Evolutionary conservation across 2,888 invertebrate species (phyloP), one percentile per base, ranked within the genome.

Genomic region (Helicoverpa assulta): DNA sequence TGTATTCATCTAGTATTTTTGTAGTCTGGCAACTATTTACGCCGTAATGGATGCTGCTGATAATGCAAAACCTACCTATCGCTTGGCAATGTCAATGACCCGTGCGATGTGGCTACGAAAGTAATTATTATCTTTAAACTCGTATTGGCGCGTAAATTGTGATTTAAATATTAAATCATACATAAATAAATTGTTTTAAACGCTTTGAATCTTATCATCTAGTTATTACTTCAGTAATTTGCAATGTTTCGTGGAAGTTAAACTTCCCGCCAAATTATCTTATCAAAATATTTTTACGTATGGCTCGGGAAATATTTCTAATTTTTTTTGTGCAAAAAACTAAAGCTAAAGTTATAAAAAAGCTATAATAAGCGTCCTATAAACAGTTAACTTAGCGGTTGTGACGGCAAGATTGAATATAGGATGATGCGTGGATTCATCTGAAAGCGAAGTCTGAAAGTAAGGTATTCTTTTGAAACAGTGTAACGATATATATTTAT

Each of bases 51-150:
- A 84, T 70, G 82, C 75, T 71, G 79, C 82, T 82, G 84, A 82
- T 82, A 82, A 75, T 84, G 82, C 84, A 79, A 82, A 82, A 78
- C 47, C 47, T 84, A 83, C 84, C 82, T 84, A 82, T 75, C 75
- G 78, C 75, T 82, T 75, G 65, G 73, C 82, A 60, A 76, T 66
- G 82, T 82, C 82, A 82, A 81, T 82, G 82, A 84, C 82, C 82
- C 47, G n/a, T 47, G n/a, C 47, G 66, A 57, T 50, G 54, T 60
- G 59, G 68, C 65, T 82, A 81, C 68, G 76, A 84, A 82, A 83
- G 78, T 78, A 64, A 62, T 70, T 64, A 53, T 63, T 47, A 57
- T 54, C 26, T 0, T 61, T 10, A 12, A 16, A 47, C 47, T 47
- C n/a, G n/a, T 47, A 47, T n/a, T 47, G n/a, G 16, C 47, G 16